Base-by-base conservation (phyloP, 2,888 invertebrate genomes). In the Idaea biselata region DNA sequence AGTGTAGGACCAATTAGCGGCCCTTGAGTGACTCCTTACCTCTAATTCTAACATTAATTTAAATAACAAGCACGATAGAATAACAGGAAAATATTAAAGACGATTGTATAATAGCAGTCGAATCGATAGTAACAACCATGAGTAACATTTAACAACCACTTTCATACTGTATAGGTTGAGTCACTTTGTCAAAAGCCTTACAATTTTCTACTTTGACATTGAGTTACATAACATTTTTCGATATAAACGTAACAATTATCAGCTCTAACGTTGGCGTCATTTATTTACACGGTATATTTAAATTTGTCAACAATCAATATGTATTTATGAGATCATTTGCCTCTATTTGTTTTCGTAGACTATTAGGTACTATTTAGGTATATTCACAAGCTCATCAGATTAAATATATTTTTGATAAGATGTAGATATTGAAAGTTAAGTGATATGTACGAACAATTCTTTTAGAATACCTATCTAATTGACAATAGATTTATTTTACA, bases 61-160 rank as follows among this genome's bases (percentile, higher is more conserved):
- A 71, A 66, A 67, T 78, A 81, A 81, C 76, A 81, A 82, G 79
- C 75, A 77, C 71, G 73, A 74, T 73, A 80, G 77, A 78, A 72
- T 68, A 81, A 83, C 78, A 71, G 71, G 73, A 74, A 76, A 81
- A 81, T 74, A 76, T 80, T 66, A 70, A 79, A 80, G 74, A 77
- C 70, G 61, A 73, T 77, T 69, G 73, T 83, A 79, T 83, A 84
- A 80, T 84, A 81, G 82, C 79, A 81, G 83, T 84, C 84, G 79
- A 77, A 80, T 81, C 70, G 73, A 79, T 80, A 69, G 74, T 78
- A 84, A 86, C 86, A 86, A 85, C 81, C 84, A 76, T 74, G 59
- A 73, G 75, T 82, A 82, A 82, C 75, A 76, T 66, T 63, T 81
- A 81, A 84, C 85, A 86, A 86, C 86, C 84, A 78, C 80, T 74